These are phyloP conservation scores for Drosophila demipolita DNA, from an alignment of 2,888 invertebrate species.

Conservation along the genomic window DNA sequence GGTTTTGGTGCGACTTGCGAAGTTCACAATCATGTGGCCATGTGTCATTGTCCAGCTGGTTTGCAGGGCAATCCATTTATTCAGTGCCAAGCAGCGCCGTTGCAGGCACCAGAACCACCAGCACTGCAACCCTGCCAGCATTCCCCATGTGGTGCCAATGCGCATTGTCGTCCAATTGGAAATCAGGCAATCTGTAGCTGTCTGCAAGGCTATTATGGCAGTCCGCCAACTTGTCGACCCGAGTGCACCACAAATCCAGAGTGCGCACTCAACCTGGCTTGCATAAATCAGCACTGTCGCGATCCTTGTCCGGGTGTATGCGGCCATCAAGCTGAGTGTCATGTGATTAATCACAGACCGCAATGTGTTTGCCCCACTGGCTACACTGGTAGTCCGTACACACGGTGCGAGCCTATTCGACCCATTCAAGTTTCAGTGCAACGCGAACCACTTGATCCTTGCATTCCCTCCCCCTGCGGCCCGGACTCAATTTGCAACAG, in stretches of 20 bases:
- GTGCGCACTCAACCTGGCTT: slow-evolving; percentile 88
- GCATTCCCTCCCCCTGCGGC: slow-evolving; percentile 88
- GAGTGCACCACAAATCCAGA: slow-evolving; percentile 90
- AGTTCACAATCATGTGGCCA: slow-evolving; percentile 90
- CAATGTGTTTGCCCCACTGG: slow-evolving; percentile 89
- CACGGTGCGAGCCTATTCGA: slow-evolving; percentile 85
- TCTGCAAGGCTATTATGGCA: slow-evolving; percentile 87
- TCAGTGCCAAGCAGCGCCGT: slow-evolving; percentile 85
- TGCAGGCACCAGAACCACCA: slow-evolving; percentile 15
- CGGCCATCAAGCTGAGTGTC: slow-evolving; percentile 89
- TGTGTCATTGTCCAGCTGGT: slow-evolving; percentile 87
- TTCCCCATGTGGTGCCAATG: slow-evolving; percentile 90
- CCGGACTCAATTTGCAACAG: slow-evolving; percentile 90
- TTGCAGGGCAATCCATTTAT: slow-evolving; percentile 89
- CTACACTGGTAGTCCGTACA: slow-evolving; percentile 89
- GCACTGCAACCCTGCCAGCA: slow-evolving; percentile 88
- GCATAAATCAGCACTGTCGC: slow-evolving; percentile 89
- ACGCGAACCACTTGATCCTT: slow-evolving; percentile 84
- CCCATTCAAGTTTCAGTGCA: slow-evolving; percentile 27
- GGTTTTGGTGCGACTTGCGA: slow-evolving; percentile 90
- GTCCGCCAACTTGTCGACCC: slow-evolving; percentile 89
- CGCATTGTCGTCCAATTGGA: slow-evolving; percentile 88
- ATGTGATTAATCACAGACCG: slow-evolving; percentile 90
- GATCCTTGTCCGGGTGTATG: slow-evolving; percentile 91
- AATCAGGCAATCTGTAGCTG: slow-evolving; percentile 88